These are phyloP conservation scores for Ictalurus punctatus DNA, from an alignment of 2,113 vertebrate species.

Conservation along the genomic window DNA sequence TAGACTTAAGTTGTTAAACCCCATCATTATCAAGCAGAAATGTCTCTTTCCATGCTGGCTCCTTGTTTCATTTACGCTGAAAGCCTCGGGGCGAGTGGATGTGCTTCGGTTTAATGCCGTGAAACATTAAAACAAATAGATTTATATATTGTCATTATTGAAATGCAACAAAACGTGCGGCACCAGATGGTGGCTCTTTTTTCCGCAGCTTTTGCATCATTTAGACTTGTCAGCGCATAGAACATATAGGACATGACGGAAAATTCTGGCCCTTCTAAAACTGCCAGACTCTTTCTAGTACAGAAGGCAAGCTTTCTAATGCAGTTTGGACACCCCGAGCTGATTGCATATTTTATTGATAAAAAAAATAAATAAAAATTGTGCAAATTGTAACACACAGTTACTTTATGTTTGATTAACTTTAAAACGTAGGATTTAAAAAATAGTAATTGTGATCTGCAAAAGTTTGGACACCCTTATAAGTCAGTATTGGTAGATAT, in stretches of 20 bases:
- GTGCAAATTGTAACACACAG: not conserved
- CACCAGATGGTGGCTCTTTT: conserved; percentile 28
- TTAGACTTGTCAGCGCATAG: conserved; percentile 5
- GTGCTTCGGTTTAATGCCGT: not conserved
- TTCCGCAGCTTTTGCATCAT: not conserved
- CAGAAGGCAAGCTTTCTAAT: not conserved
- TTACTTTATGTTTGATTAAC: not conserved
- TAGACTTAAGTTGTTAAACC: conserved; percentile 22
- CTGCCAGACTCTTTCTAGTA: not conserved
- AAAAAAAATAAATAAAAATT: not conserved
- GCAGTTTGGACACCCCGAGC: not conserved
- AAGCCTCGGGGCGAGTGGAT: not conserved
- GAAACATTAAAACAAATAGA: conserved; percentile 19
- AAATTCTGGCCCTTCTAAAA: not conserved
- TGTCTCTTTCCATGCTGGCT: not conserved
- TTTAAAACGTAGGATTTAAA: not conserved
- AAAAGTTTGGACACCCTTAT: not conserved
- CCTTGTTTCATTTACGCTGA: not conserved
- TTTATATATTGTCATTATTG: not conserved
- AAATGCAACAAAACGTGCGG: not conserved
- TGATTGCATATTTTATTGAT: not conserved
- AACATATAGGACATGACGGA: not conserved
- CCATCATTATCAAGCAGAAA: not conserved
- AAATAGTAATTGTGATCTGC: not conserved
- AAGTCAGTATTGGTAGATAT: not conserved